These are phyloP conservation scores for Pollenia griseotomentosa DNA, from an alignment of 2,888 invertebrate species.

Conservation along the genomic window DNA sequence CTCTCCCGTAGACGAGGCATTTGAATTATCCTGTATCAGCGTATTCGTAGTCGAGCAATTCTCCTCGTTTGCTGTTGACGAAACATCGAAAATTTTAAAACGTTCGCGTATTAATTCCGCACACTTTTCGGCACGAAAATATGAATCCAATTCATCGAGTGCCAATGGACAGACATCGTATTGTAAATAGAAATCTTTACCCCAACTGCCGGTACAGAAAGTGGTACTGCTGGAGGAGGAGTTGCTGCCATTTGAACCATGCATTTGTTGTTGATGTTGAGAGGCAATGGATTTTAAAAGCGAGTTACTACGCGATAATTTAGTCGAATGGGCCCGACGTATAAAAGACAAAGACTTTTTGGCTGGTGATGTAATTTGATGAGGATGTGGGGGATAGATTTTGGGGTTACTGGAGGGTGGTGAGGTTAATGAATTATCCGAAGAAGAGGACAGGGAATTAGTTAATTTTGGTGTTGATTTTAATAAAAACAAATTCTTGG, in stretches of 20 bases:
- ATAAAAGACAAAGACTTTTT: constrained; percentile 88
- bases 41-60: constrained; percentile 58
- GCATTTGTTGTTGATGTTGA: constrained; percentile 76
- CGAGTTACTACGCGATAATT: constrained; percentile 88
- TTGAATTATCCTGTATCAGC: constrained; percentile 58
- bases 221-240: constrained; percentile 44
- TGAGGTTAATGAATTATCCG: constrained; percentile 72
- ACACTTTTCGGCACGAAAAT: constrained; percentile 83
- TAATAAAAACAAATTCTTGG: constrained; percentile 83
- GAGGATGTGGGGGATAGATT: constrained; percentile 77
- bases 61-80: constrained; percentile 51
- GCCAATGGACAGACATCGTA: constrained; percentile 82
- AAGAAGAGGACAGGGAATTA: constrained; percentile 70
- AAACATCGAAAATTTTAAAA: constrained; percentile 81
- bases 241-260: constrained; percentile 74
- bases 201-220: constrained; percentile 79
- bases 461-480: constrained; percentile 82
- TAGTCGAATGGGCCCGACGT: constrained; percentile 89
- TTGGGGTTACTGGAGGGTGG: constrained; percentile 73
- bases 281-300: constrained; percentile 86
- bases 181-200: constrained; percentile 81
- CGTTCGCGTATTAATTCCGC: constrained; percentile 82
- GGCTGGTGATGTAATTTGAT: constrained; percentile 84
- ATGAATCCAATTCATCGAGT: constrained; percentile 82
- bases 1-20: constrained; percentile 56